phyloP scores from a whole-genome alignment of 2,113 vertebrate genomes.

The Brienomyrus longianalis region DNA sequence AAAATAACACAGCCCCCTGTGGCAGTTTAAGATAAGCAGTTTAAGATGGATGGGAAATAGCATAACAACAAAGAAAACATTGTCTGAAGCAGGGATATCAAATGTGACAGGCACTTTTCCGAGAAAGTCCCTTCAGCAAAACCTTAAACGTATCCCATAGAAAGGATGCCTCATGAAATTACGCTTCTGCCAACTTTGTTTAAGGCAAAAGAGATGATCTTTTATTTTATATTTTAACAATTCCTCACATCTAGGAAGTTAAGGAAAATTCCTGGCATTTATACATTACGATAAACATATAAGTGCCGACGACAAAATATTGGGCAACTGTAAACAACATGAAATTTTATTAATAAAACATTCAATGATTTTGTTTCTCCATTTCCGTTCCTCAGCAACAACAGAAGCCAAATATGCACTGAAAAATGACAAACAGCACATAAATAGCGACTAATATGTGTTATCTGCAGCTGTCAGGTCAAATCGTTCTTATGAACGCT shows the following conservation, averaged over 20 bases:
- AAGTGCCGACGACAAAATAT: background rate
- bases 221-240: background rate
- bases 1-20: background rate
- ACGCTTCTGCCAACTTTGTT: background rate
- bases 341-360: background rate
- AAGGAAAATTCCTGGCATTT: background rate
- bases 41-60: slow-evolving; percentile 15
- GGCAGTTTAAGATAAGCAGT: background rate
- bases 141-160: background rate
- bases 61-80: slow-evolving; percentile 5
- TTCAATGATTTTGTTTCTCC: background rate
- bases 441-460: background rate
- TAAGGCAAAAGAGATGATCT: background rate
- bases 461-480: background rate
- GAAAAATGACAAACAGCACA: background rate
- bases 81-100: background rate
- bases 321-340: background rate
- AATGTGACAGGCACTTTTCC: background rate
- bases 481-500: background rate
- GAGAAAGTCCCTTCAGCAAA: background rate
- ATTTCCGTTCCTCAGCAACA: background rate
- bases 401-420: background rate
- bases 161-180: background rate
- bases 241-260: background rate
- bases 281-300: background rate